These are phyloP conservation scores for Phyllostomus hastatus DNA, from an alignment of 2,113 vertebrate species.

Conservation along the genomic window DNA sequence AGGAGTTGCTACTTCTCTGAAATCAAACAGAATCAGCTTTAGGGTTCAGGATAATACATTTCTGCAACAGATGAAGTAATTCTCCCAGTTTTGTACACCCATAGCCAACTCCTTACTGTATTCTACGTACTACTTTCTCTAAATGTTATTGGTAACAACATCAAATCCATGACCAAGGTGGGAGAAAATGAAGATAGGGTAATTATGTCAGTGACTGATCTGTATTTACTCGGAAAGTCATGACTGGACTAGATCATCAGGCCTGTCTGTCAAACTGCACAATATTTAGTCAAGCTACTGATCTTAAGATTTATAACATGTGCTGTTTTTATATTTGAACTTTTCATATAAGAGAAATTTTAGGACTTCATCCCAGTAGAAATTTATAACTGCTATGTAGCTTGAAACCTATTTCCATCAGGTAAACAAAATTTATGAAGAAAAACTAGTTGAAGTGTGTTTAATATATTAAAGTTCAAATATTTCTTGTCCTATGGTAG, in stretches of 20 bases:
- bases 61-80: not conserved
- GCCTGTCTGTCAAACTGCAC: not conserved
- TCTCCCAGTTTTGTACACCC: not conserved
- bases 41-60: not conserved
- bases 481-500: not conserved
- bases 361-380: not conserved
- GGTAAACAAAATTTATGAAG: not conserved
- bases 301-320: slow-evolving; percentile 48
- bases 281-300: slow-evolving; percentile 43
- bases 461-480: slow-evolving; percentile 14
- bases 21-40: not conserved
- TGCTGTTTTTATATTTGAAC: slow-evolving; percentile 49
- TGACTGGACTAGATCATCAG: slow-evolving; percentile 37
- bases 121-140: not conserved
- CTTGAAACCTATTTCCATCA: not conserved
- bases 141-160: slow-evolving; percentile 1
- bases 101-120: not conserved
- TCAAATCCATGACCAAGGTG: not conserved
- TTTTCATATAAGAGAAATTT: slow-evolving; percentile 57
- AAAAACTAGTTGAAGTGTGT: slow-evolving; percentile 14
- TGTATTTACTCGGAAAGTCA: slow-evolving; percentile 59
- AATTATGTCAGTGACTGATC: slow-evolving; percentile 31
- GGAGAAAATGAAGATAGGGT: slow-evolving; percentile 15
- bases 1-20: not conserved
- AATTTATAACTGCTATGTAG: not conserved